Evolutionary conservation across 2,113 vertebrate genomes (phyloP), one percentile per base, ranked within the genome.

Genomic region (Cyprinus carpio): DNA sequence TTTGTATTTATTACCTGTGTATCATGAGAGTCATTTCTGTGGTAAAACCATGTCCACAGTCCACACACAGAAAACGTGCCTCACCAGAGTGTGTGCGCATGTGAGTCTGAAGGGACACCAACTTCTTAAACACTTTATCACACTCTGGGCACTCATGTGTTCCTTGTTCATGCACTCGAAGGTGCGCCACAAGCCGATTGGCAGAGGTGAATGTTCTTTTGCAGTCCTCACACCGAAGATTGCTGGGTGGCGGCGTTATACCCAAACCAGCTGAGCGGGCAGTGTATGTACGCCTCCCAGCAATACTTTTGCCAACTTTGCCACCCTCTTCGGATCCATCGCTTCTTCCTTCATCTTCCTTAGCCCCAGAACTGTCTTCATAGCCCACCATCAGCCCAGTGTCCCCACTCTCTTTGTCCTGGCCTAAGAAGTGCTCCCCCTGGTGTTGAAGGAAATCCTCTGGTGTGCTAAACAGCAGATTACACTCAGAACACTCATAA

Each of bases 401-500:
- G 2, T 95, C 95, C 0, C 92, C 93, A 0, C 93, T 95, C 75
- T 96, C 96, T 62, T 96, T 96, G 85, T 97, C 95, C 69, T 96
- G 96, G 12, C 92, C 94, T 77, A 96, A 91, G 86, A 97, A 96
- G 91, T 98, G 97, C 90, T 96, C 94, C 3, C 96, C 96, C 86
- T 98, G 97, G 90, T 98, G 97, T 82, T 96, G 96, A 60, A 98
- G 94, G 88, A 97, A 96, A 86, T 98, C 96, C 86, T 98, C 96
- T 0, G 96, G 96, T 0, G 96, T 97, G 62, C 94, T 93, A 90
- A 97, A 97, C 29, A 97, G 93, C 49, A 95, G 90, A 58, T 94
- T 93, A 64, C 97, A 98, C 90, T 98, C 97, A 0, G 97, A 96
- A 90, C 96, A 97, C 85, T 96, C 96, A 0, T 98, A 97, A 0